Percentiles rank a stretch among this genome's conserved stretches.
These are phyloP conservation scores for Podarcis lilfordi DNA, from an alignment of 2,797 vertebrate species.

Conservation along the genomic window DNA sequence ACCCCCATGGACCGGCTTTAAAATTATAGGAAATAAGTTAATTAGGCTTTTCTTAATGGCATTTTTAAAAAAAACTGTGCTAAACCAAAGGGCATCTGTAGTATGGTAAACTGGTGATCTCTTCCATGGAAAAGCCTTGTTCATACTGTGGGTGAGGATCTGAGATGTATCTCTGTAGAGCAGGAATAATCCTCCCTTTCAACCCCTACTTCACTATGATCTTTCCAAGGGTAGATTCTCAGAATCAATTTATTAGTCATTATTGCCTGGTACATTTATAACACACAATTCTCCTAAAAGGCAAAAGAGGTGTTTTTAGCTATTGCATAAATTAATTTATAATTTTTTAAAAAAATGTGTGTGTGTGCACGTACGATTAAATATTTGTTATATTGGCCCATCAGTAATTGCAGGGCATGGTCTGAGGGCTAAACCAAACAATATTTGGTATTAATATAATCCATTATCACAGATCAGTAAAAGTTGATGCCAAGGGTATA, in stretches of 20 bases:
- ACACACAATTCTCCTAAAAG: neutral
- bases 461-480: neutral
- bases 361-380: neutral
- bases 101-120: neutral
- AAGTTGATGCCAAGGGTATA: neutral
- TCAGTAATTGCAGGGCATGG: neutral
- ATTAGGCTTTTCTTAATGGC: slow-evolving; percentile 53
- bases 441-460: neutral
- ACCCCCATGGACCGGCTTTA: slow-evolving; percentile 49
- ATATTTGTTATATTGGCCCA: neutral
- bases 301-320: neutral
- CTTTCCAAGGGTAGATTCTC: neutral
- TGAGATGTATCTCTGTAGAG: slow-evolving; percentile 1
- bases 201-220: neutral
- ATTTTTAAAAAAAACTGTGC: slow-evolving; percentile 29
- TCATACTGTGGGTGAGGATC: neutral
- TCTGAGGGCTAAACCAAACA: neutral
- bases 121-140: neutral
- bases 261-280: neutral
- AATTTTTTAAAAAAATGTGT: no score
- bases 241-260: neutral
- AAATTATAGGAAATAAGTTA: slow-evolving; percentile 66
- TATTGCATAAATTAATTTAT: neutral
- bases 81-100: slow-evolving; percentile 18
- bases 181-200: neutral